These are phyloP conservation scores for Amblyornis subalaris DNA, from an alignment of 2,113 vertebrate species.

Conservation along the genomic window DNA sequence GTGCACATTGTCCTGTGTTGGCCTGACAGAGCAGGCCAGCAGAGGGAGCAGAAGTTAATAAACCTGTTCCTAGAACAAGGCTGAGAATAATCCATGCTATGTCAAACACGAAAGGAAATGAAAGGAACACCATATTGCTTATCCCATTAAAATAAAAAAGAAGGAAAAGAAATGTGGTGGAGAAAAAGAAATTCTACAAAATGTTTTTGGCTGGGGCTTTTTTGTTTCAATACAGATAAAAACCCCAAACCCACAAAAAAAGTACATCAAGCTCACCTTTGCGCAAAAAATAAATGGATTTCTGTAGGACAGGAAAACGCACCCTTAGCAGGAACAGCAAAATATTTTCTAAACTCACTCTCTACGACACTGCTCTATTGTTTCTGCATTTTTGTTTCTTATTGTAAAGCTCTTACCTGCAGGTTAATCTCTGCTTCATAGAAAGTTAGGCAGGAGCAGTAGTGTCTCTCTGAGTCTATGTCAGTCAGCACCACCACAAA, in stretches of 20 bases:
- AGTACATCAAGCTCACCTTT: background rate
- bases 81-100: background rate
- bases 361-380: background rate
- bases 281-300: background rate
- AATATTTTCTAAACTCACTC: background rate
- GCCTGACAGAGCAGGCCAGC: background rate
- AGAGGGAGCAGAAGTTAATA: constrained; percentile 54
- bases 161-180: background rate
- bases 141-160: background rate
- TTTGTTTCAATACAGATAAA: background rate
- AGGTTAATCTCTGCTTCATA: constrained; percentile 95
- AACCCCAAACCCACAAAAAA: background rate
- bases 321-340: background rate
- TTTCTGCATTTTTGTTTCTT: background rate
- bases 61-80: background rate
- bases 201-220: background rate
- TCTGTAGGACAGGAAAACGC: background rate
- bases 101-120: background rate
- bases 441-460: constrained; percentile 96
- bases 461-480: constrained; percentile 95
- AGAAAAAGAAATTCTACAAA: background rate
- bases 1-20: background rate
- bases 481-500: constrained; percentile 97
- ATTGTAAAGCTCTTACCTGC: constrained; percentile 77
- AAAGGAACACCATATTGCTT: background rate